Base-by-base conservation (phyloP, 2,888 invertebrate genomes). In the Hydriomena furcata region DNA sequence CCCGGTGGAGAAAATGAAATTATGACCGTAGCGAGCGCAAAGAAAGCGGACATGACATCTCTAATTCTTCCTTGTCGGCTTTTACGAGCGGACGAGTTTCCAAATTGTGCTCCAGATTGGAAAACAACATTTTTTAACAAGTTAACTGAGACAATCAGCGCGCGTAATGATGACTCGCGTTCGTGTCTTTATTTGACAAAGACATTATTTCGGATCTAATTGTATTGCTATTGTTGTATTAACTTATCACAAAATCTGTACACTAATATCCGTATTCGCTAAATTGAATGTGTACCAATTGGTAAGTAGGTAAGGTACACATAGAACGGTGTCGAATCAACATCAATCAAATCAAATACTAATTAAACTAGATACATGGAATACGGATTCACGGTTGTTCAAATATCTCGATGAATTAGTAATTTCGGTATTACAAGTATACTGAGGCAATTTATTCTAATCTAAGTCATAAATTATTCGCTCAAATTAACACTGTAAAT, bases 1-100 rank as follows among this genome's bases (percentile, higher is more conserved):
- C 73, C 79, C 63, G 71, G 66, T 69, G 68, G 74, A 78, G 81
- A 82, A 87, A 88, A 87, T 85, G 77, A 83, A 87, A 86, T 89
- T 88, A 88, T 82, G 75, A 77, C 74, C 69, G 68, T 71, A 71
- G 75, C 74, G 69, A 76, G 76, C 71, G 75, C 74, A 82, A 84
- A 84, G 84, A 87, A 86, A 85, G 78, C 79, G 67, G 65, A 70
- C 79, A 79, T 79, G 78, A 73, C 75, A 70, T 68, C 66, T 76
- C 66, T 68, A 68, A 73, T 74, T 72, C 68, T 71, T 68, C 65
- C 60, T 61, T 60, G 61, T 55, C 51, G 58, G 55, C 49, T 62
- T 71, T 63, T 70, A 70, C 58, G 58, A 60, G 60, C 54, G 49
- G 55, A 52, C 54, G 51, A 60, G 57, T 68, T 65, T 63, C 48